These are phyloP conservation scores for Phalacrocorax brasilianus DNA, from an alignment of 2,113 vertebrate species.

Conservation along the genomic window DNA sequence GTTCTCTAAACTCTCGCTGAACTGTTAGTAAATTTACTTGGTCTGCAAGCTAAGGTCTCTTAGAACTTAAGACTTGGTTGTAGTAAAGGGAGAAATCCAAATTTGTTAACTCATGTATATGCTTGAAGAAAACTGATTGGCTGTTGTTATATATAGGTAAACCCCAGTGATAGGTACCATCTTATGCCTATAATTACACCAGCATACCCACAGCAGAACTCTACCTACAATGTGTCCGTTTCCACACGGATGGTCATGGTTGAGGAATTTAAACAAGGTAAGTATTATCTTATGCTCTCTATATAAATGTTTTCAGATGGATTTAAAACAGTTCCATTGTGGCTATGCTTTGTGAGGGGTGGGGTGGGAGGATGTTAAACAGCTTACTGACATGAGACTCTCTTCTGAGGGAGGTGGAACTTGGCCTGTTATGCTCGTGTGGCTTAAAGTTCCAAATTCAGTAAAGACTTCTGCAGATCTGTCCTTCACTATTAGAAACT, in stretches of 20 bases:
- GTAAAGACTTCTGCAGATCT: neutral
- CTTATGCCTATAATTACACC: conserved; percentile 96
- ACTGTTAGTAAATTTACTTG: neutral
- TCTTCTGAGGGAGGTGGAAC: neutral
- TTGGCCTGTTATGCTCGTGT: rapidly evolving
- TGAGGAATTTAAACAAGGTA: conserved; percentile 92
- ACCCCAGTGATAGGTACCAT: conserved; percentile 90
- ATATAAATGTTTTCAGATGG: conserved; percentile 22
- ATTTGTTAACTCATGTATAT: conserved; percentile 71
- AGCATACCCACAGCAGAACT: conserved; percentile 93
- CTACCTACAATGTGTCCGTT: conserved; percentile 89
- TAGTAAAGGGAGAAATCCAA: conserved; percentile 77
- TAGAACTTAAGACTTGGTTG: conserved; percentile 21
- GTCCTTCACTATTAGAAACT: neutral
- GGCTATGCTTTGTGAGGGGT: neutral
- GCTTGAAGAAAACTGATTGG: conserved; percentile 84
- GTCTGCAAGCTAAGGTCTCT: neutral
- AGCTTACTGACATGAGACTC: neutral
- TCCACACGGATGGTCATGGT: conserved; percentile 90
- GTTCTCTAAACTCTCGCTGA: conserved; percentile 4
- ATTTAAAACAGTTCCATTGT: neutral
- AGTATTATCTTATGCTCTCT: conserved; percentile 72
- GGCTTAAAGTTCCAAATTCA: neutral
- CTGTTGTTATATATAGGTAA: conserved; percentile 86
- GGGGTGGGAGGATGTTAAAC: neutral